phyloP scores from a whole-genome alignment of 2,888 invertebrate genomes.

The Anticlea derivata region DNA sequence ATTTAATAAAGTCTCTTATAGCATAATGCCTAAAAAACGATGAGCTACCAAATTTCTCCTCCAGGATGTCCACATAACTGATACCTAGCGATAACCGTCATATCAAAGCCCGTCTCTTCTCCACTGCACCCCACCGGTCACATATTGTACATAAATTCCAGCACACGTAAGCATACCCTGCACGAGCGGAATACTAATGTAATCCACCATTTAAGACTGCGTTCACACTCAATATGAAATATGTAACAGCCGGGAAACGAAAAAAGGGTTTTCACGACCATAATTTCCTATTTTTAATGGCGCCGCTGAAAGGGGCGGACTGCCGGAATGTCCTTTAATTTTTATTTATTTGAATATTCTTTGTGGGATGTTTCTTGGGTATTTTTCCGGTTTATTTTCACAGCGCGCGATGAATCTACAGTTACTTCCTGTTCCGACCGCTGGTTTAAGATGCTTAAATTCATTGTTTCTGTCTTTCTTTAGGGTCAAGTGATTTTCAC shows the following conservation, averaged over 20 bases:
- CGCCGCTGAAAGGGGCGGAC: slow-evolving; percentile 34
- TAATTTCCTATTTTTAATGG: slow-evolving; percentile 38
- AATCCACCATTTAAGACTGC: slow-evolving; percentile 25
- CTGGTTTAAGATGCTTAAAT: slow-evolving; percentile 8
- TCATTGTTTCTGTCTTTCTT: background rate
- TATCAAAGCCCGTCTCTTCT: background rate
- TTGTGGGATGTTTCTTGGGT: slow-evolving; percentile 15
- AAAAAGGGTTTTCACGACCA: slow-evolving; percentile 35
- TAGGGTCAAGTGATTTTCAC: background rate
- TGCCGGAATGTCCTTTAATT: slow-evolving; percentile 34
- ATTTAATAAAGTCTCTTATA: no score
- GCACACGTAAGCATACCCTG: slow-evolving; percentile 13
- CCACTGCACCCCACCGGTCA: slow-evolving; percentile 10
- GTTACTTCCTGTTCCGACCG: slow-evolving; percentile 4
- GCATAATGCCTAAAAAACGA: no score
- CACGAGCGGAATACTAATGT: slow-evolving; percentile 30
- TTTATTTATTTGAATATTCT: slow-evolving; percentile 31
- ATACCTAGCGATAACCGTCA: background rate
- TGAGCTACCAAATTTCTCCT: no score
- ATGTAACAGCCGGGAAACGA: slow-evolving; percentile 28
- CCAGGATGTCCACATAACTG: background rate
- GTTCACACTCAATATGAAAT: slow-evolving; percentile 38
- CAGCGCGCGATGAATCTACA: background rate
- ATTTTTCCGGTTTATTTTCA: slow-evolving; percentile 14
- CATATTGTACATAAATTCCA: slow-evolving; percentile 24